phyloP scores from a whole-genome alignment of 1,140 invertebrate species.

The Tribolium castaneum region DNA sequence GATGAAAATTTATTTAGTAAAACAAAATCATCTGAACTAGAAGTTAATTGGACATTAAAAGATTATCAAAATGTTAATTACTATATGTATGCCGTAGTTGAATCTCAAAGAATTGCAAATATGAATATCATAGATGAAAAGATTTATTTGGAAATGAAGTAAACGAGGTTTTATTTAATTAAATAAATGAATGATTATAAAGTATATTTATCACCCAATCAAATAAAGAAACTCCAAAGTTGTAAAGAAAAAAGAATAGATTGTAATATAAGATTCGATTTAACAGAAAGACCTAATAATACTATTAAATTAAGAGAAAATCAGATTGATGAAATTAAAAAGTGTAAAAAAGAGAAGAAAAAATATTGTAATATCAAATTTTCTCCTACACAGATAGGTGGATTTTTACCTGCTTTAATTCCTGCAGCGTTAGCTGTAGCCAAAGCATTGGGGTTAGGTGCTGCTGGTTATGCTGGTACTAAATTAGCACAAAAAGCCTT shows the following conservation, averaged over 20 bases:
- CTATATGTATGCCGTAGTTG: conserved; percentile 39
- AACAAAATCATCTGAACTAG: conserved; percentile 42
- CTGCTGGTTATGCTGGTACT: conserved; percentile 40
- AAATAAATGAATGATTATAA: conserved; percentile 41
- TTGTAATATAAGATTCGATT: conserved; percentile 34
- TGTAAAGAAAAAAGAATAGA: conserved; percentile 24
- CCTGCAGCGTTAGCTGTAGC: conserved; percentile 31
- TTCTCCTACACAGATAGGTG: conserved; percentile 34
- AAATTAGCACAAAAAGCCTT: conserved; percentile 38
- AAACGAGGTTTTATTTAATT: conserved; percentile 11
- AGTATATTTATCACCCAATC: conserved; percentile 41
- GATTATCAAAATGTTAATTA: conserved; percentile 43
- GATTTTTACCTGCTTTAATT: conserved; percentile 40
- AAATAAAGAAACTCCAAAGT: conserved; percentile 34
- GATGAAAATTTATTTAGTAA: conserved; percentile 45
- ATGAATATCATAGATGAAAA: conserved; percentile 42
- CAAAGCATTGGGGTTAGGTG: conserved; percentile 40
- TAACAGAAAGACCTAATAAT: conserved; percentile 33
- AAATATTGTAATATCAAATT: conserved; percentile 37
- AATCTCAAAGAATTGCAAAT: conserved; percentile 42
- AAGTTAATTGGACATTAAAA: conserved; percentile 44
- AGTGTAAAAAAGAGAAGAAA: conserved; percentile 33
- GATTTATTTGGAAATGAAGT: conserved; percentile 41
- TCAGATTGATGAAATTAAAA: conserved; percentile 39
- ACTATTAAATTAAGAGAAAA: conserved; percentile 43